Percentiles rank a stretch among this genome's conserved stretches.
Conservation (phyloP, 2,888 invertebrate genomes). For the Caenorhabditis afra region DNA sequence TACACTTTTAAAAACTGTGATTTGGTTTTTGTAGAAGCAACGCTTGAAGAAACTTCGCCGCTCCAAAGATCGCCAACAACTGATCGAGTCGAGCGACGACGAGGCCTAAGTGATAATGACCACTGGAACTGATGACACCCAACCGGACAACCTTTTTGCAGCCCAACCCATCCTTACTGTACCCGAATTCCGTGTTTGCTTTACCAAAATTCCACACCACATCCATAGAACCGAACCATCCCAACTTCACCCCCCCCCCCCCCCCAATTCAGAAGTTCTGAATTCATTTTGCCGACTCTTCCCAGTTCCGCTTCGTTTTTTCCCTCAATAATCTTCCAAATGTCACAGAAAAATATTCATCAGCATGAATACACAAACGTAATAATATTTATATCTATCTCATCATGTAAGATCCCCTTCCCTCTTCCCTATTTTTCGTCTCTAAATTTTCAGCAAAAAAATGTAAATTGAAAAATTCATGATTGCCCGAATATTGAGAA, state of each 20-base stretch:
- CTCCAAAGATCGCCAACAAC: conserved; percentile 57
- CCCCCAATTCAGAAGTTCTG: not conserved
- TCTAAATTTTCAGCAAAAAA: too few relatives aligned
- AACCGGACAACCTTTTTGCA: not conserved
- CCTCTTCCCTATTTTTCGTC: too few relatives aligned
- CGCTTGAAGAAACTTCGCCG: conserved; percentile 49
- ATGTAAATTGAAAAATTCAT: too few relatives aligned
- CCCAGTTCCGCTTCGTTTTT: not conserved
- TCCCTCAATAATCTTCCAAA: not conserved
- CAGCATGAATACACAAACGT: too few relatives aligned
- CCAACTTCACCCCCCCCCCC: not conserved
- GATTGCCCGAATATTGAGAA: too few relatives aligned
- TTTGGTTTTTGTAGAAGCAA: conserved; percentile 27
- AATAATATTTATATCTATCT: too few relatives aligned
- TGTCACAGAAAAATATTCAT: too few relatives aligned
- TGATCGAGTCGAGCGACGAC: conserved; percentile 61
- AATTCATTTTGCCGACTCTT: not conserved
- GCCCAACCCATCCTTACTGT: not conserved
- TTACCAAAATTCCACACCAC: conserved; percentile 50
- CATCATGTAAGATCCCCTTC: too few relatives aligned
- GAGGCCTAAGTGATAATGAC: conserved; percentile 32
- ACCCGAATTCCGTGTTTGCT: conserved; percentile 45
- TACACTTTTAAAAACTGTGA: conserved; percentile 37
- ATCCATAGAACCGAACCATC: not conserved
- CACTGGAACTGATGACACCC: not conserved